Evolutionary conservation across 2,797 vertebrate species (phyloP), one percentile per base, ranked within the genome.

Genomic region (Pagetopsis macropterus): DNA sequence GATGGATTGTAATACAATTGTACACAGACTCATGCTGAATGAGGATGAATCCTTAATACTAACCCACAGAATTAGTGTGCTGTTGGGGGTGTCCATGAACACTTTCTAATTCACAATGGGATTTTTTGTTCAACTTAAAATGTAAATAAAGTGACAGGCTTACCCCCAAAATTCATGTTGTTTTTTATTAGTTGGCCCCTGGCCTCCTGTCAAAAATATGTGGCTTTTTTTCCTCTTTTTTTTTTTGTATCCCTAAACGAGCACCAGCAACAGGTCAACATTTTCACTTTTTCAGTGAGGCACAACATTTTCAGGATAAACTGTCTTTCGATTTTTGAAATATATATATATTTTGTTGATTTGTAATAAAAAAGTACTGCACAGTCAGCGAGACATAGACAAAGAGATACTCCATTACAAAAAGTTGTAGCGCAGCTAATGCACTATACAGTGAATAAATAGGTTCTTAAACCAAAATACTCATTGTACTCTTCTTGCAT

Each of bases 401-500:
- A 54, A 3, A 23, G 3, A 49, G 4, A 52, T 40, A 19, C 66
- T 63, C 50, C 51, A 12, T 9, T 21, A 14, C 6, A 40, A 58
- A 41, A 72, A 43, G 4, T 8, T 27, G 37, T 7, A 19, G 11
- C 33, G 8, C 12, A 59, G 57, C 13, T 2, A n/a, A 49, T 75
- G 44, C 7, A 16, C 45, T 68, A 68, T 41, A 76, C 17, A 64
- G 66, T 51, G 50, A 64, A 56, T 60, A 57, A 37, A 37, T 44
- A 37, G 45, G 51, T 46, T 87, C 84, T 72, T 72, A 70, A 83
- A 83, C 49, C 72, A 85, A 82, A 90, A 84, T 72, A 84, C 61
- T 79, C 72, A 69, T 60, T 89, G 70, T 84, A 75, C 75, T 81
- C 87, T 82, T 83, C 69, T 57, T 69, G 82, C 81, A 87, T 86